Evolutionary conservation across 2,797 vertebrate genomes (phyloP).

Genomic region (Parauchenoglanis ngamensis): DNA sequence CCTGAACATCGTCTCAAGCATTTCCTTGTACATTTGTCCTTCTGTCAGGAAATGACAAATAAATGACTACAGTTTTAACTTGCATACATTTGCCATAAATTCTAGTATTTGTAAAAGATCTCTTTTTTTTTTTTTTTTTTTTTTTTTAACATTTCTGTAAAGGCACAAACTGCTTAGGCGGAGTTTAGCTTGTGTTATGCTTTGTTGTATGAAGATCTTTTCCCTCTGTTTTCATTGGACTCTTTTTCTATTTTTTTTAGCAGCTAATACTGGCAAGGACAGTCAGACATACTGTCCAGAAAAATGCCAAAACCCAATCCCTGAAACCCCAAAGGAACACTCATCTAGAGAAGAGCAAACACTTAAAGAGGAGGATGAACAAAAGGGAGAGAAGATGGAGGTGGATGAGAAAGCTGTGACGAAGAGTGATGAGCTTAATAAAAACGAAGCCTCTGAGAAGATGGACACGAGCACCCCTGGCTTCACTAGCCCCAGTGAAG

Average conservation of each 20-base stretch:
- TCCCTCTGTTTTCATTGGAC: constrained; percentile 35
- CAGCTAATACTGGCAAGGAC: constrained; percentile 66
- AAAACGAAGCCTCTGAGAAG: constrained; percentile 63
- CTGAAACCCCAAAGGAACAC: constrained; percentile 61
- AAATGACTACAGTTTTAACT: background rate
- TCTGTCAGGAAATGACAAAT: background rate
- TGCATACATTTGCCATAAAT: background rate
- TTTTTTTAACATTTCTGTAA: background rate
- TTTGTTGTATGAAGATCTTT: too few species aligned
- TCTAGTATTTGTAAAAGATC: background rate
- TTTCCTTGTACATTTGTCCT: background rate
- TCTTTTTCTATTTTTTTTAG: constrained; percentile 22
- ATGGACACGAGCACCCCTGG: constrained; percentile 60
- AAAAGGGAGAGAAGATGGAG: constrained; percentile 56
- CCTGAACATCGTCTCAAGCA: background rate
- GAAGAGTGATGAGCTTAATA: constrained; percentile 60
- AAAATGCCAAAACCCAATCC: constrained; percentile 66
- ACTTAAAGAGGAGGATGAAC: constrained; percentile 35
- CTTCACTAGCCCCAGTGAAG: constrained; percentile 50
- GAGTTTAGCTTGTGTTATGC: background rate
- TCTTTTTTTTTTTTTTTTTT: too few species aligned
- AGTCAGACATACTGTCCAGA: constrained; percentile 57
- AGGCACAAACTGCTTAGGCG: background rate
- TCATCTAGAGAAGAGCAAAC: constrained; percentile 26
- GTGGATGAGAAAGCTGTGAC: constrained; percentile 59